Base-by-base conservation (phyloP, 1,140 invertebrate species). In the Lepidostoma basale region DNA sequence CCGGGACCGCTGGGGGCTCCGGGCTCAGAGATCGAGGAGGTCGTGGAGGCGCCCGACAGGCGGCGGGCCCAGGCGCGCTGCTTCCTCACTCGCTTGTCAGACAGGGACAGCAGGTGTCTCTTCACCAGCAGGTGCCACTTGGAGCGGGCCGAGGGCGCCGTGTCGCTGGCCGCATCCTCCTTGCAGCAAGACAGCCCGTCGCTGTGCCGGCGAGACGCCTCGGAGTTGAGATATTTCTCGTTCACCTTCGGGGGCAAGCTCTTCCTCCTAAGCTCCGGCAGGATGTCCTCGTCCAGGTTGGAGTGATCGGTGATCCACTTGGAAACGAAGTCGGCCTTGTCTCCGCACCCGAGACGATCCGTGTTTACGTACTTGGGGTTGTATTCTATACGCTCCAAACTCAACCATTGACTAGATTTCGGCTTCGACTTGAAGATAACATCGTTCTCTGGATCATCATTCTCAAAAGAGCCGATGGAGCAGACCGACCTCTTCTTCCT, bases 111-210 rank as follows among this genome's bases (percentile, higher is more conserved):
- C n/a, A 85, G 75, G 75, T 86, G 84, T 26, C 81, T 79, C 74
- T 84, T 85, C 3, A 86, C 78, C 49, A 86, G 79, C 65, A 83
- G 82, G 67, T 84, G 81, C 84, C 84, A 86, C 74, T 85, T 85
- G 76, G 81, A 80, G 76, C 78, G 79, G 22, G 80, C 78, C 4
- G 80, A 78, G 36, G 84, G 83, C 14, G 85, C 84, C 16, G 79
- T 82, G 74, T 83, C 82, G 72, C 80, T 83, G 23, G 79, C 81
- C 0, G 80, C 78, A 68, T 83, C 81, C 75, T 83, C 81, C 69
- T 83, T 81, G 75, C 84, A 82, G 79, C 85, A 79, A 77, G 85
- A 80, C 68, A 86, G 74, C 67, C 84, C 77, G 75, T 86, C 79
- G 77, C 85, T 78, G 80, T 86, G 79, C 74, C 84, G 67, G 77